Base-by-base conservation (phyloP, 2,888 invertebrate species). In the Nephrotoma appendiculata region DNA sequence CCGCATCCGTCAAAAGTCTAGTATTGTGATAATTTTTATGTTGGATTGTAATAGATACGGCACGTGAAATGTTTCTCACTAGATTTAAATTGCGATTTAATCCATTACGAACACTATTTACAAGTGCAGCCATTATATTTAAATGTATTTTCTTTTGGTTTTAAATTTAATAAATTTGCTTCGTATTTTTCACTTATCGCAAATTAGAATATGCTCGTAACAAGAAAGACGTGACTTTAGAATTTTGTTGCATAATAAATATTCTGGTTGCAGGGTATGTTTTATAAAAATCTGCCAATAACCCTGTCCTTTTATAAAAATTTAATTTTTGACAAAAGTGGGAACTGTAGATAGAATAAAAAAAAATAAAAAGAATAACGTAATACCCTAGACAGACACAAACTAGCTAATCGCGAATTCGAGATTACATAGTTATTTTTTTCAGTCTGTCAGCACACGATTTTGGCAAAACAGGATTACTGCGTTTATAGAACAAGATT, bases 1-100 rank as follows among this genome's bases (percentile, higher is more conserved):
- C 85, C 85, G 85, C 85, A 85, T 85, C 85, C 85, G 85, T 85
- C 85, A 85, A 45, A 85, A 44, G 42, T 85, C 85, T 85, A 71
- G 71, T 71, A n/a, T 84, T 84, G 19, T 85, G 85, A 45, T 44
- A 85, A 85, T 85, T 15, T 44, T 85, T 85, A 19, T 85, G 85
- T 85, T 85, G 85, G 45, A 45, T 44, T 44, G 84, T 7, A 41
- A 84, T 41, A 84, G 42, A 84, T 84, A 15, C n/a, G 43, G 84
- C 85, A 45, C 43, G 43, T 15, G 85, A 7, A 9, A 85, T 19
- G 19, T 45, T 85, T 7, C 19, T 85, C 11, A 85, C 7, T 15
- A 85, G 0, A 12, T 43, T 31, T 44, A 44, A 15, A 85, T 44
- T 43, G 9, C 85, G 85, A 85, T 19, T 44, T 44, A 85, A 44